phyloP scores from a whole-genome alignment of 2,888 invertebrate genomes.

The Scelioninae gen. 2 region DNA sequence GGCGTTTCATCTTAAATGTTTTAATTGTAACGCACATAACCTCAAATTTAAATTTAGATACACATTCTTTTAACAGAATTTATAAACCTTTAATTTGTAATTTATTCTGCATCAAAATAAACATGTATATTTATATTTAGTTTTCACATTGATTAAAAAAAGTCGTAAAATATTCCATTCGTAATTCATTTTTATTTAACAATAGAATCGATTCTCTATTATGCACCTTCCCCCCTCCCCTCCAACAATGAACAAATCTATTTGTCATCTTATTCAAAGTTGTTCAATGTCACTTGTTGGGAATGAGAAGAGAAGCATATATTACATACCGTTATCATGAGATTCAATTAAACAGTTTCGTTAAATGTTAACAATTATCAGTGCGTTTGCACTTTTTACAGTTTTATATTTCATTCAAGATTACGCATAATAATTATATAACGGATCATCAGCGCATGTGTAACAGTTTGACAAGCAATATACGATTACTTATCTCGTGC shows the following conservation, averaged over 20 bases:
- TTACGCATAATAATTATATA: conserved; percentile 23
- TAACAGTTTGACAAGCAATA: conserved; percentile 18
- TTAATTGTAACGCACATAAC: too few species aligned
- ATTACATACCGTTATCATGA: conserved; percentile 22
- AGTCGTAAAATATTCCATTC: too few species aligned
- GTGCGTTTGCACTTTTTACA: conserved; percentile 30
- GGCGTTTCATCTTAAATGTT: too few species aligned
- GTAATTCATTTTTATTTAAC: too few species aligned
- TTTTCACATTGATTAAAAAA: too few species aligned
- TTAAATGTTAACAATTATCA: conserved; percentile 25
- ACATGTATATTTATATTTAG: too few species aligned
- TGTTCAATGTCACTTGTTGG: not conserved
- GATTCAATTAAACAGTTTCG: conserved; percentile 26
- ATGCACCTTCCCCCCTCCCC: too few species aligned
- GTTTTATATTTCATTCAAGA: conserved; percentile 32
- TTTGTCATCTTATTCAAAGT: not conserved
- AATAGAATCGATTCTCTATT: not conserved
- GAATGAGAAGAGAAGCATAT: conserved; percentile 7
- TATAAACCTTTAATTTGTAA: too few species aligned
- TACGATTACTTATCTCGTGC: conserved; percentile 33
- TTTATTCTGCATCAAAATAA: too few species aligned
- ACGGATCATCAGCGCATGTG: conserved; percentile 1
- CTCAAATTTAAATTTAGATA: too few species aligned
- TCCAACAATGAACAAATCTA: too few species aligned
- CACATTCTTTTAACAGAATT: too few species aligned